phyloP scores from a whole-genome alignment of 2,797 vertebrate genomes.

The Myripristis murdjan region DNA sequence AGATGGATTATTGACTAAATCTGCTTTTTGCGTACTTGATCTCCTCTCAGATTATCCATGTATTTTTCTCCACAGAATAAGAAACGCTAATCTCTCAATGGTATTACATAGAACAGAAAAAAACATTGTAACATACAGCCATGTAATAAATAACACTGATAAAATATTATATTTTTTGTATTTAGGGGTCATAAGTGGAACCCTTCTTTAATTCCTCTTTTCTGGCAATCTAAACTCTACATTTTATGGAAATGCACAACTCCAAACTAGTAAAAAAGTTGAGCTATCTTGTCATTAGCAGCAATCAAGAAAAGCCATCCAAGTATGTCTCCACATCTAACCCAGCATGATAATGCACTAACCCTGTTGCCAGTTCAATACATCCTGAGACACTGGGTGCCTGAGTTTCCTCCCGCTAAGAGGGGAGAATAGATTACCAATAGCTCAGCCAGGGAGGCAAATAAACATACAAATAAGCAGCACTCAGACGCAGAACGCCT shows the following conservation, averaged over 20 bases:
- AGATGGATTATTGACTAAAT: constrained; percentile 77
- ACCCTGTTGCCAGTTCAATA: constrained; percentile 82
- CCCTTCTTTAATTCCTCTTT: constrained; percentile 4
- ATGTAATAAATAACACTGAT: not conserved
- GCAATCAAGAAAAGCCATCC: constrained; percentile 77
- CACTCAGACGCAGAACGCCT: constrained; percentile 86
- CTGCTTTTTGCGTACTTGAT: constrained; percentile 68
- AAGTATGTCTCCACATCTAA: constrained; percentile 80
- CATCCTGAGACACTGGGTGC: constrained; percentile 80
- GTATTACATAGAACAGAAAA: constrained; percentile 36
- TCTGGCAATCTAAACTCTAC: constrained; percentile 9
- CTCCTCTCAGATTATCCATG: constrained; percentile 71
- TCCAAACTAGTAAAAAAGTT: constrained; percentile 70
- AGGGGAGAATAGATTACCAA: constrained; percentile 87
- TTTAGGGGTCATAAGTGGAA: not conserved
- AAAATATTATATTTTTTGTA: constrained; percentile 6
- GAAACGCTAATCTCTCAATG: constrained; percentile 64
- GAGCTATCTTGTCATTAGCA: constrained; percentile 72
- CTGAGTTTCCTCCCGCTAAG: constrained; percentile 80
- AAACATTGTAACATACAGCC: constrained; percentile 20
- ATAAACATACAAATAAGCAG: constrained; percentile 85
- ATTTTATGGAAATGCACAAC: constrained; percentile 45
- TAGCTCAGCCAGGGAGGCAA: constrained; percentile 82
- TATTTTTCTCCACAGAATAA: constrained; percentile 70
- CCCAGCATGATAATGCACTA: constrained; percentile 81